phyloP scores from a whole-genome alignment of 2,113 vertebrate genomes.

The Centropristis striata region DNA sequence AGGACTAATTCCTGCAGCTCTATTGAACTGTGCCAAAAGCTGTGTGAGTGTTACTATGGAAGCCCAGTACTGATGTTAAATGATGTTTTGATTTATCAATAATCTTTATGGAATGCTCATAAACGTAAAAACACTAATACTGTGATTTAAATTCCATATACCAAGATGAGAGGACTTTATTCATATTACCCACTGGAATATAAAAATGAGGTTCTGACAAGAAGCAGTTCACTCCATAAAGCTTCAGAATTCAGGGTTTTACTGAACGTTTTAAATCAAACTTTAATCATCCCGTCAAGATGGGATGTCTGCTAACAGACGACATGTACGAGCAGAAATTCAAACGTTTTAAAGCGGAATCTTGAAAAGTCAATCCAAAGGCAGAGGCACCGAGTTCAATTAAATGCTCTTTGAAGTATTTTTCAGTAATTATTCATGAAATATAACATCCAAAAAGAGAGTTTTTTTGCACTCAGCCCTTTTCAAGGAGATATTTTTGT shows the following conservation, averaged over 20 bases:
- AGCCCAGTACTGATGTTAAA: background rate
- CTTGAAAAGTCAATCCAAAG: background rate
- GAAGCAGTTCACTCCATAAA: background rate
- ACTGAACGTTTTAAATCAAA: background rate
- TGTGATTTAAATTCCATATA: background rate
- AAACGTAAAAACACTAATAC: background rate
- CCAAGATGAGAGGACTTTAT: background rate
- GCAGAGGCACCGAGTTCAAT: background rate
- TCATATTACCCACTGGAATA: background rate
- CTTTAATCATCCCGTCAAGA: background rate
- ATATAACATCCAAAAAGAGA: background rate
- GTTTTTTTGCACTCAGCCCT: background rate
- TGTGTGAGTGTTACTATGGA: too few species aligned
- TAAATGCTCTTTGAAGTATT: background rate
- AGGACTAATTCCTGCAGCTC: too few species aligned
- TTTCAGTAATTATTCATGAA: background rate
- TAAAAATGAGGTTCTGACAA: background rate
- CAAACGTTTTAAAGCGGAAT: background rate
- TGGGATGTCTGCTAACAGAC: background rate
- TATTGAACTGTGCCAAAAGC: background rate
- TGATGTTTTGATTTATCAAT: too few species aligned
- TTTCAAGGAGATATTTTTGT: background rate
- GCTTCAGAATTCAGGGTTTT: background rate
- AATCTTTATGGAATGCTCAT: background rate
- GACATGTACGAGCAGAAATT: background rate